phyloP scores from a whole-genome alignment of 2,797 vertebrate species.

The Pantherophis alleghaniensis region DNA sequence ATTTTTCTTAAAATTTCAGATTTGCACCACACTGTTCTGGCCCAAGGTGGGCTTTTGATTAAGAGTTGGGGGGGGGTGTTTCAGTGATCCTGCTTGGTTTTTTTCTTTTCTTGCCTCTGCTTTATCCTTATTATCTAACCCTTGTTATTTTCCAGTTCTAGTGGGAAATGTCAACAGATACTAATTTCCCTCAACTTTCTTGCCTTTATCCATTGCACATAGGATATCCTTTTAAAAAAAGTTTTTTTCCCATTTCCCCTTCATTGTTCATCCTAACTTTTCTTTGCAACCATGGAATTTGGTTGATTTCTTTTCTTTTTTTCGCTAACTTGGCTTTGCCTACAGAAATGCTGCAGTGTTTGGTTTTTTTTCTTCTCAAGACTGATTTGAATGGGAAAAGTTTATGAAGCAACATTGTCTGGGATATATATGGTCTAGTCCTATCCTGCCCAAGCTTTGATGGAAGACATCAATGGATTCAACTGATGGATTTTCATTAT shows the following conservation, averaged over 20 bases:
- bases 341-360: neutral
- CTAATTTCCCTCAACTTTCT: neutral
- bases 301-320: neutral
- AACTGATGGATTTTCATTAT: too few relatives aligned
- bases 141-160: too few relatives aligned
- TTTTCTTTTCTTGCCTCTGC: neutral
- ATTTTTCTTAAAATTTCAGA: neutral
- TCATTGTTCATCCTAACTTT: neutral
- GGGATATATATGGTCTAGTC: neutral
- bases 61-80: neutral
- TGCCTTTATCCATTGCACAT: neutral
- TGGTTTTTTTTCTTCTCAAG: neutral
- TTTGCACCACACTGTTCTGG: neutral
- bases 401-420: neutral
- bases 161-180: neutral
- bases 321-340: neutral
- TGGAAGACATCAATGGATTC: neutral
- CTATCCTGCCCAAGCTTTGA: neutral
- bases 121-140: neutral
- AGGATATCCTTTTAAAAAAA: neutral
- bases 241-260: neutral
- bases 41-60: neutral
- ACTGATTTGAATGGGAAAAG: neutral
- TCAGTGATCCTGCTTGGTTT: neutral
- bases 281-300: neutral